Conservation (phyloP, 2,113 vertebrate genomes). For the Lagopus muta region DNA sequence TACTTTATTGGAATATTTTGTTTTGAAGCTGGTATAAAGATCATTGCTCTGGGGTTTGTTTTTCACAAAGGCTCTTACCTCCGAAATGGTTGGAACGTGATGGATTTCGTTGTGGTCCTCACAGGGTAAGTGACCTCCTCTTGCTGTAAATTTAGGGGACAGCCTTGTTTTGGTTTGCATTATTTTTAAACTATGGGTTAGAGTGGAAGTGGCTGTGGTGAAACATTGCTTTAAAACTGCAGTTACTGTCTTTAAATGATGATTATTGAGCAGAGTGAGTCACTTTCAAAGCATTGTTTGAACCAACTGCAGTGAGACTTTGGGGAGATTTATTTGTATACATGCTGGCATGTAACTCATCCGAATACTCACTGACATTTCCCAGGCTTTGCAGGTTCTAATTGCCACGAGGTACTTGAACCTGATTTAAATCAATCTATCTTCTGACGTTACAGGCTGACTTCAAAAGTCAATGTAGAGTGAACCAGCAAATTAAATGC, state of each 20-base stretch:
- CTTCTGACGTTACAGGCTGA: background rate
- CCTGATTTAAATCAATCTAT: constrained; percentile 15
- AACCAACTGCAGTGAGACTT: background rate
- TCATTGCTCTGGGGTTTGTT: constrained; percentile 95
- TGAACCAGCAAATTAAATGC: background rate
- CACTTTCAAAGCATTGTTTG: background rate
- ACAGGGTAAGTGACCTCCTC: constrained; percentile 87
- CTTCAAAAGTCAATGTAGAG: background rate
- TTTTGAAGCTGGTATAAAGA: constrained; percentile 99
- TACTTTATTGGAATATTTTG: constrained; percentile 99
- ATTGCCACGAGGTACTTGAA: constrained; percentile 24
- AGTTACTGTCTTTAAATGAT: background rate
- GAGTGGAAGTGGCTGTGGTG: background rate
- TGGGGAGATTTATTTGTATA: background rate
- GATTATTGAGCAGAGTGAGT: background rate
- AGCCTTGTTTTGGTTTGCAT: background rate
- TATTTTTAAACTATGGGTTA: background rate
- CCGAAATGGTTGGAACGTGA: constrained; percentile 98
- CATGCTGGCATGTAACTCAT: background rate
- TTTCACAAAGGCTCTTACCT: constrained; percentile 97
- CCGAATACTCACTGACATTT: background rate
- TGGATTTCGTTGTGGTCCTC: constrained; percentile 99
- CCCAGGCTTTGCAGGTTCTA: background rate
- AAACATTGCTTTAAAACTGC: accelerated
- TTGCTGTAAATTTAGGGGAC: background rate